Evolutionary conservation across 2,888 invertebrate genomes (phyloP).

Genomic region (Melolontha melolontha): DNA sequence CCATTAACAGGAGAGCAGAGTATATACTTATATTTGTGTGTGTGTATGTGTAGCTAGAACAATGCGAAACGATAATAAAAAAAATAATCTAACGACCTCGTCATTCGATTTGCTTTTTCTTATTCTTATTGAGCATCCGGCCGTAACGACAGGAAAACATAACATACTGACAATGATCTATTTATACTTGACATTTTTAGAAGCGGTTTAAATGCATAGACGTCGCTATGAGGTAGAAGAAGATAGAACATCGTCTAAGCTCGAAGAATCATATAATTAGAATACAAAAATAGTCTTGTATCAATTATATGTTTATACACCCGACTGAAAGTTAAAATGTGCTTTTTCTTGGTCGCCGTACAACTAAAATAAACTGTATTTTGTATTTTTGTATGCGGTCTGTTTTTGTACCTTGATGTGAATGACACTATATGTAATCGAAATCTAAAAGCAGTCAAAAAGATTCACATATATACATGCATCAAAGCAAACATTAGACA

Average conservation of each 20-base stretch:
- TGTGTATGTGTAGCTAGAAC: not conserved
- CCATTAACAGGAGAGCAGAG: no score
- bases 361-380: conserved; percentile 22
- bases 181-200: conserved; percentile 44
- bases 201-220: not conserved
- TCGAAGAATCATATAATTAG: conserved; percentile 12
- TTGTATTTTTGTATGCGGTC: conserved; percentile 21
- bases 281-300: conserved; percentile 31
- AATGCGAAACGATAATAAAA: conserved; percentile 8
- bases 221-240: not conserved
- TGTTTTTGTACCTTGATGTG: no score
- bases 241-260: conserved; percentile 9
- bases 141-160: conserved; percentile 41
- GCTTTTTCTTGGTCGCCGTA: conserved; percentile 16
- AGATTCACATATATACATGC: no score
- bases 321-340: no score
- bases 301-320: conserved; percentile 34
- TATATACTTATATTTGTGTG: no score
- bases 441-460: no score
- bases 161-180: conserved; percentile 44
- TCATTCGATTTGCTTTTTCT: conserved; percentile 31
- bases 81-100: conserved; percentile 26
- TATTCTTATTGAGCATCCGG: conserved; percentile 37
- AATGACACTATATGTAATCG: no score
- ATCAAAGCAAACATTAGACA: no score